Evolutionary conservation across 2,113 vertebrate species (phyloP).

Genomic region (Lota lota): DNA sequence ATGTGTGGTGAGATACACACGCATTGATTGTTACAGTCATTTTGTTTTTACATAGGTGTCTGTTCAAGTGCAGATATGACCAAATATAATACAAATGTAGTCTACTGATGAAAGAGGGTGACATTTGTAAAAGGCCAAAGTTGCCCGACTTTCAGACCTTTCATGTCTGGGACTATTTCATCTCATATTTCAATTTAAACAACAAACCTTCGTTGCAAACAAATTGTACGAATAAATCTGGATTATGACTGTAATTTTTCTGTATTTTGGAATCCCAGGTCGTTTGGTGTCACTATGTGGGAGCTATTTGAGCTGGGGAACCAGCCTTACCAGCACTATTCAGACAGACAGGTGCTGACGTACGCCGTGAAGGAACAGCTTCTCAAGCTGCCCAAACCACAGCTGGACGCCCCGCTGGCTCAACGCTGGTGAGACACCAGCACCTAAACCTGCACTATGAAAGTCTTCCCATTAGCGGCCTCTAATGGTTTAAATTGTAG

Average conservation of each 20-base stretch:
- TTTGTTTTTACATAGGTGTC: too few species aligned
- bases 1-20: conserved; percentile 84
- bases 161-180: too few species aligned
- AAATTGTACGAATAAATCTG: too few species aligned
- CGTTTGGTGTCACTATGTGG: conserved; percentile 92
- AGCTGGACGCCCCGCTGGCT: conserved; percentile 81
- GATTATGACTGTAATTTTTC: too few species aligned
- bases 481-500: too few species aligned
- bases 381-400: conserved; percentile 90
- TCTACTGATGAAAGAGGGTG: too few species aligned
- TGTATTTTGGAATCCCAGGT: conserved; percentile 72
- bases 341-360: conserved; percentile 92
- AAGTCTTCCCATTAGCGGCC: too few species aligned
- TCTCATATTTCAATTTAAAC: background rate
- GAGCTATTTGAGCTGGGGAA: conserved; percentile 92
- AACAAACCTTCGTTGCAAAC: too few species aligned
- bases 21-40: background rate
- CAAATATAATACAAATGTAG: too few species aligned
- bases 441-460: background rate
- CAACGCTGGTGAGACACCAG: conserved; percentile 90
- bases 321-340: conserved; percentile 90
- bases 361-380: conserved; percentile 95
- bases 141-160: too few species aligned
- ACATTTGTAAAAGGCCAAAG: too few species aligned
- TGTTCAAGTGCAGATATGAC: too few species aligned